These are phyloP conservation scores for Lasioglossum malachurum DNA, from an alignment of 2,888 invertebrate genomes.

Conservation along the genomic window DNA sequence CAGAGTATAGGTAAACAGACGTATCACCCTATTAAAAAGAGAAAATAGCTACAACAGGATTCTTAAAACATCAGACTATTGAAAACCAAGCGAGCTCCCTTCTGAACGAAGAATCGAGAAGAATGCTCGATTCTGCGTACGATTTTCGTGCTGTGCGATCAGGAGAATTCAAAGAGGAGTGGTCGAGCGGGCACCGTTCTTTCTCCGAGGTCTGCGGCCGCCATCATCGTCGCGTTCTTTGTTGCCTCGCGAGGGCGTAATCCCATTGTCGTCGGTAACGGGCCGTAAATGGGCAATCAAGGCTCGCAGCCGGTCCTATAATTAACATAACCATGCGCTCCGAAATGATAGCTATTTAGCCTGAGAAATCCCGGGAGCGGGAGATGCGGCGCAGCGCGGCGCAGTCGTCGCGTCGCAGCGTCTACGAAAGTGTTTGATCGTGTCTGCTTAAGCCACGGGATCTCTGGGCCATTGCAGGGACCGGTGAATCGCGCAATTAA, in stretches of 20 bases:
- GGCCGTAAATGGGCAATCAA: conserved; percentile 46
- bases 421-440: conserved; percentile 65
- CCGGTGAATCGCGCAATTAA: conserved; percentile 75
- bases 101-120: too few relatives aligned
- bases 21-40: too few relatives aligned
- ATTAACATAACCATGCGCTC: conserved; percentile 42
- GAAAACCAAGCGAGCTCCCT: too few relatives aligned
- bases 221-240: neutral
- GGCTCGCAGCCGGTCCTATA: conserved; percentile 2
- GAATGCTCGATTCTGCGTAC: too few relatives aligned
- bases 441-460: conserved; percentile 69
- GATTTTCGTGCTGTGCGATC: neutral
- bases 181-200: neutral
- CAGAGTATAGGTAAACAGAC: too few relatives aligned
- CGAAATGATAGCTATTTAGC: conserved; percentile 49
- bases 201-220: neutral
- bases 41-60: too few relatives aligned
- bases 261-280: neutral
- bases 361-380: conserved; percentile 41
- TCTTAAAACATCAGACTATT: too few relatives aligned
- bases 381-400: neutral
- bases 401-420: conserved; percentile 3
- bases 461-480: conserved; percentile 34
- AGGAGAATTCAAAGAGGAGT: neutral
- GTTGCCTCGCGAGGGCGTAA: neutral